Conservation (phyloP, 2,888 invertebrate species). For the Coelogynopora nodosa region DNA sequence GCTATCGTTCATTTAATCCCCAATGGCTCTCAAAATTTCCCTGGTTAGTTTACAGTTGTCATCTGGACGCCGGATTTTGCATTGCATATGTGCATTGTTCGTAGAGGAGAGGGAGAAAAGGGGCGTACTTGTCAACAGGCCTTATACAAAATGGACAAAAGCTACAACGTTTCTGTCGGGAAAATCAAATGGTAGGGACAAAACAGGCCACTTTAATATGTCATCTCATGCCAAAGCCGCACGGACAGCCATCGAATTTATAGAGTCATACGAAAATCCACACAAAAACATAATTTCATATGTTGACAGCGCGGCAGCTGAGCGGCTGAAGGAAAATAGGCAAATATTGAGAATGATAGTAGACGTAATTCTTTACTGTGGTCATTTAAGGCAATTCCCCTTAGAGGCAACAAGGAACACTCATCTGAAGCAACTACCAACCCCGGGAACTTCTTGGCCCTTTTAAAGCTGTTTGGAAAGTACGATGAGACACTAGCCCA, state of each 20-base stretch:
- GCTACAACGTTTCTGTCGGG: neutral
- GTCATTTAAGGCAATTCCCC: neutral
- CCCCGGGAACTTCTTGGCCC: neutral
- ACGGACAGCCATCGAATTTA: neutral
- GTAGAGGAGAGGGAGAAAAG: neutral
- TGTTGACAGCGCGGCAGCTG: neutral
- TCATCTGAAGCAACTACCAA: neutral
- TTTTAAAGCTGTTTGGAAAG: neutral
- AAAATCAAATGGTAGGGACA: neutral
- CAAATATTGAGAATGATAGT: neutral
- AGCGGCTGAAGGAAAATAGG: neutral
- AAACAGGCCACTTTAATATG: neutral
- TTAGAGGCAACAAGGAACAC: neutral
- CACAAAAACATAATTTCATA: neutral
- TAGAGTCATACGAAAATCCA: neutral
- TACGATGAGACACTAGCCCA: neutral
- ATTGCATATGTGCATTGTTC: neutral
- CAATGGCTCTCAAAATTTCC: neutral
- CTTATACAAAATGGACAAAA: neutral
- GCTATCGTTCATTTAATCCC: neutral
- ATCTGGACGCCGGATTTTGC: neutral
- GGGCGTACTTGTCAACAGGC: neutral
- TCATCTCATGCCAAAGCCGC: neutral
- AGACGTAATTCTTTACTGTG: neutral
- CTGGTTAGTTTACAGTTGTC: neutral